phyloP scores from a whole-genome alignment of 2,888 invertebrate genomes.

The Drosophila stalkeri region DNA sequence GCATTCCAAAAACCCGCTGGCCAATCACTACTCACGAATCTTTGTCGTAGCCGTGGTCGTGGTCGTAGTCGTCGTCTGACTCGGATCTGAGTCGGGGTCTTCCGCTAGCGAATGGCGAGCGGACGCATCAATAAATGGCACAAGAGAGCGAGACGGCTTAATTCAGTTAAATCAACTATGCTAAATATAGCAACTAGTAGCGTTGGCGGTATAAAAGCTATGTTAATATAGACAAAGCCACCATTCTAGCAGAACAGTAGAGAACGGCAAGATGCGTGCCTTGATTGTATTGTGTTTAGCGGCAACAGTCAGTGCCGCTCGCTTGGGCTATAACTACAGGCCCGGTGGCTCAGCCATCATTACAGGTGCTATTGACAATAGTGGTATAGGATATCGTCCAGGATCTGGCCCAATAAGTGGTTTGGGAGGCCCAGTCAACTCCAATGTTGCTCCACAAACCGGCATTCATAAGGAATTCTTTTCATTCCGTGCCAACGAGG shows the following conservation, averaged over 20 bases:
- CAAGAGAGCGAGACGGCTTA: slow-evolving; percentile 53
- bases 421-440: slow-evolving; percentile 58
- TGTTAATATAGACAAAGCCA: slow-evolving; percentile 54
- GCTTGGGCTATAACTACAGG: slow-evolving; percentile 64
- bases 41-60: slow-evolving; percentile 13
- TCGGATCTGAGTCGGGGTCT: slow-evolving; percentile 28
- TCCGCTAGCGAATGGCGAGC: slow-evolving; percentile 38
- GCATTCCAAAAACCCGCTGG: slow-evolving; percentile 67
- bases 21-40: slow-evolving; percentile 49
- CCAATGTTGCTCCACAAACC: slow-evolving; percentile 52
- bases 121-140: slow-evolving; percentile 38
- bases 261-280: slow-evolving; percentile 62
- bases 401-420: slow-evolving; percentile 1
- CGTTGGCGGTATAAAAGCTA: slow-evolving; percentile 79
- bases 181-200: slow-evolving; percentile 58
- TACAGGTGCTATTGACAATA: slow-evolving; percentile 20
- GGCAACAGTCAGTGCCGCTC: slow-evolving; percentile 62
- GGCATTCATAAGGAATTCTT: slow-evolving; percentile 77
- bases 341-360: slow-evolving; percentile 41
- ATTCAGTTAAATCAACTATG: slow-evolving; percentile 64
- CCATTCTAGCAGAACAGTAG: slow-evolving; percentile 69
- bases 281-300: slow-evolving; percentile 66
- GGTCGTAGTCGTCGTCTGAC: slow-evolving; percentile 13
- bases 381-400: background rate
- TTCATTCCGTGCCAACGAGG: slow-evolving; percentile 74